phyloP scores from a whole-genome alignment of 2,888 invertebrate genomes.

The Chymomyza amoena region DNA sequence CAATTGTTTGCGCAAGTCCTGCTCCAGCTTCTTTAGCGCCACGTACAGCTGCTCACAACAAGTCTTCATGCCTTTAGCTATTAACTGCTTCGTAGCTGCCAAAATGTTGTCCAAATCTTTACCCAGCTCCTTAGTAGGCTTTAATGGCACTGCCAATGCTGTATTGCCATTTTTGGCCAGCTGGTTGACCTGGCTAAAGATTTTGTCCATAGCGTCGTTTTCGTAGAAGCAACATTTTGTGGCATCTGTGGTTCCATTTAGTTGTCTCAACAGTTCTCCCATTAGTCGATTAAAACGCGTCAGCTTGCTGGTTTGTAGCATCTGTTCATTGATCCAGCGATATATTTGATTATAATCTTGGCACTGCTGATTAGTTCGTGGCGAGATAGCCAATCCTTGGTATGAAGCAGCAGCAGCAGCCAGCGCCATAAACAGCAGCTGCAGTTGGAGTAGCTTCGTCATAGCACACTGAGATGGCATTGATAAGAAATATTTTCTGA shows the following conservation, averaged over 20 bases:
- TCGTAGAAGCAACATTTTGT: conserved; percentile 45
- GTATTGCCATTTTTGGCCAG: neutral
- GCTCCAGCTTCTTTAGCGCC: conserved; percentile 16
- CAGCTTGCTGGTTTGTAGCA: conserved; percentile 22
- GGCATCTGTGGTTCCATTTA: neutral
- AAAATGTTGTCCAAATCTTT: conserved; percentile 40
- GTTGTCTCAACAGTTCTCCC: neutral
- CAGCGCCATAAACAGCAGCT: neutral
- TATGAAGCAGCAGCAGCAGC: neutral
- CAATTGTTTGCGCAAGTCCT: conserved; percentile 5
- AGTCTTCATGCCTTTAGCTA: conserved; percentile 7
- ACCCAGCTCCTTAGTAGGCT: conserved; percentile 29
- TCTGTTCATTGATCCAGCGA: conserved; percentile 39
- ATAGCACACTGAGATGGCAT: neutral
- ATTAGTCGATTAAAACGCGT: conserved; percentile 27
- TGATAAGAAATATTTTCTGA: neutral
- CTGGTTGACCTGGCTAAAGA: conserved; percentile 23
- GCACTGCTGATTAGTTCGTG: conserved; percentile 13
- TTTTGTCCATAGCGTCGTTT: conserved; percentile 13
- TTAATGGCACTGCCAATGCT: neutral
- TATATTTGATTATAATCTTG: conserved; percentile 9
- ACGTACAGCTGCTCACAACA: conserved; percentile 31
- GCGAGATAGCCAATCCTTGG: neutral
- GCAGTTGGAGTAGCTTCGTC: neutral
- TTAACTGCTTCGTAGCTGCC: conserved; percentile 6